phyloP scores from a whole-genome alignment of 2,888 invertebrate genomes.

The Polymixis flavicincta region DNA sequence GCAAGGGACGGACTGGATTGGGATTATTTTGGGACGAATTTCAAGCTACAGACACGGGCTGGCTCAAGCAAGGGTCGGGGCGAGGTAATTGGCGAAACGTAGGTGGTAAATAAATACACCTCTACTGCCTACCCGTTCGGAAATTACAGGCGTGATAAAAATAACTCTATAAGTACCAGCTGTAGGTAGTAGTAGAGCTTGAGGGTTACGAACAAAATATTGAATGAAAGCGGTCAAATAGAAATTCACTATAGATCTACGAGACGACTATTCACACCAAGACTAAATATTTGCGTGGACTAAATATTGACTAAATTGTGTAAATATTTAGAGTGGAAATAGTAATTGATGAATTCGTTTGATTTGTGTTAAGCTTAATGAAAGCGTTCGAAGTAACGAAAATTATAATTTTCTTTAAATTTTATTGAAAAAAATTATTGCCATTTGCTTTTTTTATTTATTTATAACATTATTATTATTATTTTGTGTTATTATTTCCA shows the following conservation, averaged over 20 bases:
- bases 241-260: neutral
- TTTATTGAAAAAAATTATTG: too few species aligned
- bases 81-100: neutral
- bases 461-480: too few species aligned
- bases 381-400: too few species aligned
- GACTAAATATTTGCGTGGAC: slow-evolving; percentile 23
- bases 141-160: too few species aligned
- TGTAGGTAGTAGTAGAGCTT: too few species aligned
- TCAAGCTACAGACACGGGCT: too few species aligned
- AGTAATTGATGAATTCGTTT: slow-evolving; percentile 11
- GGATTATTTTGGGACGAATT: too few species aligned
- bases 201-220: neutral
- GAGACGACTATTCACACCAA: neutral
- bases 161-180: neutral
- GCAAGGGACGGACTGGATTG: too few species aligned
- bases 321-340: slow-evolving; percentile 58
- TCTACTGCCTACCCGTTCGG: too few species aligned
- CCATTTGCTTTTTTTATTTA: neutral
- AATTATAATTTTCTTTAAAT: too few species aligned
- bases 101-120: neutral
- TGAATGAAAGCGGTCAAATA: neutral
- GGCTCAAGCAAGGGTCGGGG: too few species aligned
- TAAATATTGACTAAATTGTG: slow-evolving; percentile 42
- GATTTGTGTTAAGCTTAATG: too few species aligned
- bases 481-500: slow-evolving; percentile 58